Conservation (phyloP, 2,888 invertebrate genomes). For the Heliconius charithonia region DNA sequence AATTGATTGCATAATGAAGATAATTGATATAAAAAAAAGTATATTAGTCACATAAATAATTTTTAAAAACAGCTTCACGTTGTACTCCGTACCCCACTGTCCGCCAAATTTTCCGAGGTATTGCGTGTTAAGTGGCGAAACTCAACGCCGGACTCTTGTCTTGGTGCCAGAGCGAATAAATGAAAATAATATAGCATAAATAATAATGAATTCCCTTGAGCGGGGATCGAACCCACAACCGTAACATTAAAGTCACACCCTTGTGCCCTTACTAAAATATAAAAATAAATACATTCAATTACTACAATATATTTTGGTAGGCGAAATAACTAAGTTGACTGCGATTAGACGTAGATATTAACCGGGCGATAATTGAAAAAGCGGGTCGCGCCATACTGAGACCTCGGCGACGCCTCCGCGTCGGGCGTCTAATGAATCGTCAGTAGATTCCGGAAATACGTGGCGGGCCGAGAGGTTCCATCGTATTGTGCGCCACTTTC, state of each 20-base stretch:
- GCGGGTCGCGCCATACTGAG: constrained; percentile 50
- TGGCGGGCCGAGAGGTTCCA: constrained; percentile 72
- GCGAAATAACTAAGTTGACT: constrained; percentile 45
- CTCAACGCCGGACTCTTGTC: too few relatives aligned
- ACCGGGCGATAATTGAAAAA: constrained; percentile 74
- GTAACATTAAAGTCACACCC: too few relatives aligned
- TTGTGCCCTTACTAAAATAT: too few relatives aligned
- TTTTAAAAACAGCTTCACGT: too few relatives aligned
- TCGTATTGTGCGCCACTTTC: constrained; percentile 79
- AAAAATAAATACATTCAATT: background rate
- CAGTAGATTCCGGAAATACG: constrained; percentile 80
- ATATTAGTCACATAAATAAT: background rate
- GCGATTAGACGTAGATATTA: constrained; percentile 61
- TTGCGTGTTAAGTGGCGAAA: too few relatives aligned
- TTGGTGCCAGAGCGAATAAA: too few relatives aligned
- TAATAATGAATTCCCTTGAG: too few relatives aligned
- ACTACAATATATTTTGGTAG: background rate
- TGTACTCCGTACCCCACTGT: too few relatives aligned
- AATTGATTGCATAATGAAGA: background rate
- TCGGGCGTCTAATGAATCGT: constrained; percentile 71
- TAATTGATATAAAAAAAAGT: background rate
- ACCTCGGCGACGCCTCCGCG: constrained; percentile 53
- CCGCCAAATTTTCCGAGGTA: too few relatives aligned
- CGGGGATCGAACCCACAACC: too few relatives aligned
- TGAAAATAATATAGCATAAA: too few relatives aligned